A percentile compares a stretch with the other conserved stretches of the same genome.
Evolutionary conservation across 2,888 invertebrate genomes (phyloP).

Genomic region (Nymphalis c-album): DNA sequence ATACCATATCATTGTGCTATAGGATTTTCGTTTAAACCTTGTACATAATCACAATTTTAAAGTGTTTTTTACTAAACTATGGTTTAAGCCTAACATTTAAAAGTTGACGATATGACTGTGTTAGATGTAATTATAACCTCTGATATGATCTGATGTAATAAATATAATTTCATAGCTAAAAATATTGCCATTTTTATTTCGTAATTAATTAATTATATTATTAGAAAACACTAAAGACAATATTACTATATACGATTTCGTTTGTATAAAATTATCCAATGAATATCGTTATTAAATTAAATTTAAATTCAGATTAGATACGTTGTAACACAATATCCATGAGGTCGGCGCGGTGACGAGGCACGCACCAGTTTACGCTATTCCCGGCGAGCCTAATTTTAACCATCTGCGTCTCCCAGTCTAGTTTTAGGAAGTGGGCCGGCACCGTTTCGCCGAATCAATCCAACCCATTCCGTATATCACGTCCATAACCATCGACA

Average conservation of each 20-base stretch:
- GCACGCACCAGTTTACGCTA: constrained; percentile 74
- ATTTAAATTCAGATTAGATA: constrained; percentile 44
- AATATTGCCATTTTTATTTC: no score
- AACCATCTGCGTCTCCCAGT: constrained; percentile 80
- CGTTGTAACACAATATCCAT: constrained; percentile 75
- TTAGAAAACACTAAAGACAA: not conserved
- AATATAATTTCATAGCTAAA: no score
- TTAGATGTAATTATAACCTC: no score
- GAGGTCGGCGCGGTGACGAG: constrained; percentile 63
- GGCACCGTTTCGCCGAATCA: constrained; percentile 64
- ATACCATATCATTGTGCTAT: constrained; percentile 58
- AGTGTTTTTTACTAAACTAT: no score
- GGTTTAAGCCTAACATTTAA: no score
- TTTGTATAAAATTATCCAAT: not conserved
- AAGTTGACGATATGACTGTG: no score
- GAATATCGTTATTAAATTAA: not conserved
- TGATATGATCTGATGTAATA: no score
- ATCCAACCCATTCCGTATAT: constrained; percentile 48
- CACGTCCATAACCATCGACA: constrained; percentile 18
- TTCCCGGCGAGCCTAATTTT: constrained; percentile 80
- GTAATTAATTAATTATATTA: no score
- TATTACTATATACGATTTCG: not conserved
- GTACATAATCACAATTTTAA: constrained; percentile 3
- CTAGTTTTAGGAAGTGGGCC: constrained; percentile 80
- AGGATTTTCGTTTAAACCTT: constrained; percentile 28